Evolutionary conservation across 2,113 vertebrate genomes (phyloP).

Genomic region (Cheilinus undulatus): DNA sequence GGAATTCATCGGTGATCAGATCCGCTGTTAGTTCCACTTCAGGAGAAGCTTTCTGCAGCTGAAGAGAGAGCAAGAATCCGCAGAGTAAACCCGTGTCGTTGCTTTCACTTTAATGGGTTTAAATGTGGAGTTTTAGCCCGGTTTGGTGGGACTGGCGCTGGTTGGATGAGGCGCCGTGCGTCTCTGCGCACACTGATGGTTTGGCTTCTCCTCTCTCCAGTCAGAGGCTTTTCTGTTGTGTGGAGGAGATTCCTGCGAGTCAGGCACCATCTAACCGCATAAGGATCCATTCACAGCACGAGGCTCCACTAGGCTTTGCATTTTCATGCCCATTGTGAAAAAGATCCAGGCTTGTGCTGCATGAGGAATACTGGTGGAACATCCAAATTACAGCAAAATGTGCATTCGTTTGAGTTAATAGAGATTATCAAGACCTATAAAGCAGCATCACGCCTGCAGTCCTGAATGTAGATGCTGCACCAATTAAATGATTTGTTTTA

Average conservation of each 20-base stretch:
- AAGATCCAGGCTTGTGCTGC: background rate
- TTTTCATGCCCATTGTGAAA: constrained; percentile 10
- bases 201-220: constrained; percentile 59
- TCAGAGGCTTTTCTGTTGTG: constrained; percentile 68
- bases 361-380: background rate
- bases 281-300: constrained; percentile 42
- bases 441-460: background rate
- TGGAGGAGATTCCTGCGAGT: constrained; percentile 74
- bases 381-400: background rate
- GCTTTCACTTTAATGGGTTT: constrained; percentile 55
- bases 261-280: constrained; percentile 75
- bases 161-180: constrained; percentile 75
- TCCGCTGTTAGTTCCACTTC: constrained; percentile 25
- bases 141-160: constrained; percentile 64
- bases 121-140: constrained; percentile 43
- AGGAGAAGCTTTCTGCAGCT: constrained; percentile 2
- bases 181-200: constrained; percentile 66
- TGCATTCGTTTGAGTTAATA: background rate
- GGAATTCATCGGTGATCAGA: constrained; percentile 64
- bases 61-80: constrained; percentile 4
- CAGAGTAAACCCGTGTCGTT: constrained; percentile 6
- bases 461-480: constrained; percentile 1
- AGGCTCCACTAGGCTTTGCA: constrained; percentile 32
- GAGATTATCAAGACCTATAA: background rate
- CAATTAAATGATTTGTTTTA: constrained; percentile 37